These are phyloP conservation scores for Iselma pallidipennis DNA, from an alignment of 2,888 invertebrate species.

Conservation along the genomic window DNA sequence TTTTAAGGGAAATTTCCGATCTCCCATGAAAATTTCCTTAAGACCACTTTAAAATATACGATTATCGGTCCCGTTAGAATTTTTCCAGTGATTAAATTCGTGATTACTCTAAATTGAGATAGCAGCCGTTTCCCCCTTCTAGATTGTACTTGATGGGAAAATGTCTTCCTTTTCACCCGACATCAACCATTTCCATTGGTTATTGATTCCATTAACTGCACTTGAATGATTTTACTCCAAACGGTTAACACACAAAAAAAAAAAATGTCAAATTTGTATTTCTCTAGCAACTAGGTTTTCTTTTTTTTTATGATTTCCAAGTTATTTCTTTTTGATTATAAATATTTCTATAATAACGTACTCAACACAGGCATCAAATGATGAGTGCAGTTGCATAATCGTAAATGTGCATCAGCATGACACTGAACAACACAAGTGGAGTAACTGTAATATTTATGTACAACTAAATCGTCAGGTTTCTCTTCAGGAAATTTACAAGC, in stretches of 20 bases:
- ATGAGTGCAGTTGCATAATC: constrained; percentile 66
- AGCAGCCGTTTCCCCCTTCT: not conserved
- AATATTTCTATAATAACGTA: constrained; percentile 35
- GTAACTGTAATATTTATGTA: constrained; percentile 63
- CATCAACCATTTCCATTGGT: not conserved
- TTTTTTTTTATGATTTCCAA: not conserved
- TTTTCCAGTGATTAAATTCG: not conserved
- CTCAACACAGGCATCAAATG: constrained; percentile 64
- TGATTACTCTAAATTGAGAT: not conserved
- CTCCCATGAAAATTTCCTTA: no score
- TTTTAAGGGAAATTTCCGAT: no score
- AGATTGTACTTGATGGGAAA: not conserved
- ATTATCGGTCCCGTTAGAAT: not conserved
- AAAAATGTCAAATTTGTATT: not conserved
- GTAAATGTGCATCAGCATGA: constrained; percentile 59
- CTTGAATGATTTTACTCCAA: not conserved
- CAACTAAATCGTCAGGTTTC: constrained; percentile 51
- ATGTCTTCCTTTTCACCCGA: not conserved
- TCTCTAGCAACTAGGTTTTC: not conserved
- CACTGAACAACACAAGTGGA: constrained; percentile 65
- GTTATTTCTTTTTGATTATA: not conserved
- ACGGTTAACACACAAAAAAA: not conserved
- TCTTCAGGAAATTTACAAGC: constrained; percentile 64
- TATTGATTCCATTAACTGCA: not conserved
- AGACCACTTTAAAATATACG: no score